Evolutionary conservation across 2,888 invertebrate species (phyloP).

Genomic region (Callimorpha dominula): DNA sequence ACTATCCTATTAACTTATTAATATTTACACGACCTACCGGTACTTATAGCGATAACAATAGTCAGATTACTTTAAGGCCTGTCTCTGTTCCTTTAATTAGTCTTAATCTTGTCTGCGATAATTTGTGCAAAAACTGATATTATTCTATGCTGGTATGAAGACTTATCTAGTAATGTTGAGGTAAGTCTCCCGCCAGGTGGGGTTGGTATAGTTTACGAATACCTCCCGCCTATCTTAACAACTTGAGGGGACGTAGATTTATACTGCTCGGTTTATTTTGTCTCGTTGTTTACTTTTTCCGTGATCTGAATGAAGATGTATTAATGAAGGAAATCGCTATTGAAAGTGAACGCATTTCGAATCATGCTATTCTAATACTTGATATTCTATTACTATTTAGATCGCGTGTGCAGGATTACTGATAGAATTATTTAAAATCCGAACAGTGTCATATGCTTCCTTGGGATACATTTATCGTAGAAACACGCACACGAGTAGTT

Average conservation of each 20-base stretch:
- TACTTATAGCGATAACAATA: neutral
- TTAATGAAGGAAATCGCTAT: conserved; percentile 53
- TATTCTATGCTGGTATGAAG: conserved; percentile 46
- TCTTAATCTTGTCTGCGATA: neutral
- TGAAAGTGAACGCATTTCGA: conserved; percentile 36
- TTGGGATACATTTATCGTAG: neutral
- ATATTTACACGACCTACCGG: neutral
- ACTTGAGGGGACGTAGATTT: conserved; percentile 72
- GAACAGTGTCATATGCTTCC: neutral
- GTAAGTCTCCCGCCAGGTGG: conserved; percentile 55
- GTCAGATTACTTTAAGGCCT: neutral
- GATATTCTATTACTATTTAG: neutral
- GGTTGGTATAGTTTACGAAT: conserved; percentile 71
- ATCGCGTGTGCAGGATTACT: neutral
- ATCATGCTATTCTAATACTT: neutral
- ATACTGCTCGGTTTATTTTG: conserved; percentile 73
- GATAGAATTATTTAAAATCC: neutral
- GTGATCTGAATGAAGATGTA: conserved; percentile 32
- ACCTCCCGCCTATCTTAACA: conserved; percentile 64
- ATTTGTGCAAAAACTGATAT: conserved; percentile 10
- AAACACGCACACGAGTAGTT: neutral
- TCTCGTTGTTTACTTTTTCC: conserved; percentile 51
- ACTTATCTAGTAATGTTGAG: conserved; percentile 45
- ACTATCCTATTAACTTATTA: neutral
- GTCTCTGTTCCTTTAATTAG: neutral